A percentile compares a stretch with the other conserved stretches of the same genome.
Conservation (phyloP, 2,888 invertebrate species). For the Melieria crassipennis region DNA sequence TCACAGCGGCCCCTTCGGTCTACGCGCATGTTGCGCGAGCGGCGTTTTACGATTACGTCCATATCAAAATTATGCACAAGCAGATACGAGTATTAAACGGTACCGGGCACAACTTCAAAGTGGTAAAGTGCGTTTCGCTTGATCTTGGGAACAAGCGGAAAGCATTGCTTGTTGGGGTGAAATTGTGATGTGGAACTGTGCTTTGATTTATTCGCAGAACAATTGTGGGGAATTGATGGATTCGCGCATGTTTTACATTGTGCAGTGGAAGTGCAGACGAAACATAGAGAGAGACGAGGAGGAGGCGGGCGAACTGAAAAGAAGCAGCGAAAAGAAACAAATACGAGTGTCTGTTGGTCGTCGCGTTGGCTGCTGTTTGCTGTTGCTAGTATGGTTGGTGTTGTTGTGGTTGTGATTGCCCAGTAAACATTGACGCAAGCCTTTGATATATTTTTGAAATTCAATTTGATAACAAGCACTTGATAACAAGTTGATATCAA, state of each 20-base stretch:
- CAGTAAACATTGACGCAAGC: too few relatives aligned
- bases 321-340: constrained; percentile 6
- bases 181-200: constrained; percentile 30
- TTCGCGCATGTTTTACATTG: background rate
- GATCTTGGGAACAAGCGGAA: constrained; percentile 42
- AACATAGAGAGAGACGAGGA: too few relatives aligned
- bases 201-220: constrained; percentile 46
- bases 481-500: too few relatives aligned
- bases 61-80: too few relatives aligned
- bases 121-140: constrained; percentile 34
- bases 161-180: constrained; percentile 24
- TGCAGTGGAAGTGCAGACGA: too few relatives aligned
- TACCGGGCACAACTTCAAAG: constrained; percentile 42
- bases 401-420: constrained; percentile 14
- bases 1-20: too few relatives aligned
- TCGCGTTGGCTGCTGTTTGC: constrained; percentile 4
- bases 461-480: too few relatives aligned
- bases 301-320: background rate
- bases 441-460: too few relatives aligned
- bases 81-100: too few relatives aligned
- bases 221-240: constrained; percentile 38
- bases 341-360: constrained; percentile 5
- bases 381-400: constrained; percentile 1
- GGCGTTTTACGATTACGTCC: too few relatives aligned
- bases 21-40: too few relatives aligned